Evolutionary conservation across 2,113 vertebrate genomes (phyloP).

Genomic region (Abramis brama): DNA sequence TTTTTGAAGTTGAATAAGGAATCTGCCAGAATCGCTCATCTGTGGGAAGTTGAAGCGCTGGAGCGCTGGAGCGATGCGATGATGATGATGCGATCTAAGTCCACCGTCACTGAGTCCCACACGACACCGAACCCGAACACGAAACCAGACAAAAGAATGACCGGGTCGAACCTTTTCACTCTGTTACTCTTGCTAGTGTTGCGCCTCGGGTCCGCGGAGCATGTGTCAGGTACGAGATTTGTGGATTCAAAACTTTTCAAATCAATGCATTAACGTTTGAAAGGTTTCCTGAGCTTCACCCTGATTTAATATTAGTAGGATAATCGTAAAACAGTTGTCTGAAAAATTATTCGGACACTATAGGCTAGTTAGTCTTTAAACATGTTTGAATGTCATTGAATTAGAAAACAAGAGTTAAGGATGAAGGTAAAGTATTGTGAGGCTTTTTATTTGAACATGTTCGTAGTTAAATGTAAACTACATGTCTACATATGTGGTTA

Average conservation of each 20-base stretch:
- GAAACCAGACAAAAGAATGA: background rate
- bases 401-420: background rate
- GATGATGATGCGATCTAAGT: background rate
- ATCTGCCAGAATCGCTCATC: background rate
- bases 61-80: background rate
- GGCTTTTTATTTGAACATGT: too few relatives aligned
- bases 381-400: background rate
- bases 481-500: background rate
- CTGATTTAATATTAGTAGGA: background rate
- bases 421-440: background rate
- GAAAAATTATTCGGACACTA: background rate
- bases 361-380: background rate
- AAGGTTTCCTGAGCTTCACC: background rate
- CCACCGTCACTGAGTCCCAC: background rate
- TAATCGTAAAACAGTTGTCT: background rate
- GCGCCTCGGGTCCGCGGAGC: background rate
- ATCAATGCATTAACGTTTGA: background rate
- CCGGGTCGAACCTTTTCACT: background rate
- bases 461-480: background rate
- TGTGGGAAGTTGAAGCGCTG: background rate
- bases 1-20: background rate
- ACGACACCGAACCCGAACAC: too few relatives aligned
- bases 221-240: constrained; percentile 32
- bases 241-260: background rate
- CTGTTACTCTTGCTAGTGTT: background rate